A percentile compares a stretch with the other conserved stretches of the same genome.
These are phyloP conservation scores for Zeuzera pyrina DNA, from an alignment of 2,888 invertebrate genomes.

Conservation along the genomic window DNA sequence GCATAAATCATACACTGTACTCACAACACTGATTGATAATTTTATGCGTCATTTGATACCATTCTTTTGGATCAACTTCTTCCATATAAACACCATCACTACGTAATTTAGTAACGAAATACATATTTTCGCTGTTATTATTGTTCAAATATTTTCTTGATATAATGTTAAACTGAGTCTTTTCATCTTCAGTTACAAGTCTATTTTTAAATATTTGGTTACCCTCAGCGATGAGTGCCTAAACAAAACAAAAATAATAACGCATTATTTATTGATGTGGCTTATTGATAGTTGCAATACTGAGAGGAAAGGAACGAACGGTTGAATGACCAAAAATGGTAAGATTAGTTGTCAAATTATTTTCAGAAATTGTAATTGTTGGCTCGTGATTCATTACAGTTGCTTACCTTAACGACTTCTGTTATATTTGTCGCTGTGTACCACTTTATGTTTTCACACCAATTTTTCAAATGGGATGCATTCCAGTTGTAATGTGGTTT, in stretches of 20 bases:
- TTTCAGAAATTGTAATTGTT: no score
- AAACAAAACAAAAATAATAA: slow-evolving; percentile 24
- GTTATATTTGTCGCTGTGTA: slow-evolving; percentile 55
- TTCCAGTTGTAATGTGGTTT: slow-evolving; percentile 81
- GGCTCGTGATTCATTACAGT: no score
- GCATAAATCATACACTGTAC: slow-evolving; percentile 21
- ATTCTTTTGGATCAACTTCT: slow-evolving; percentile 68
- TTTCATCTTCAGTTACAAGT: slow-evolving; percentile 77
- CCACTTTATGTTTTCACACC: slow-evolving; percentile 78
- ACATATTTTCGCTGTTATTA: slow-evolving; percentile 28
- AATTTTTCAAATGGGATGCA: slow-evolving; percentile 81
- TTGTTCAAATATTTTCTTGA: slow-evolving; percentile 58
- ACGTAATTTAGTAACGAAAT: slow-evolving; percentile 36
- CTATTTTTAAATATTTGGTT: slow-evolving; percentile 83
- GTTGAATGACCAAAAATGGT: no score
- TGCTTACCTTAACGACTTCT: slow-evolving; percentile 24
- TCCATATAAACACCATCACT: slow-evolving; percentile 54
- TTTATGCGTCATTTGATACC: slow-evolving; percentile 75
- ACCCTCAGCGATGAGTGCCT: slow-evolving; percentile 85
- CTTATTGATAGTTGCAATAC: no score
- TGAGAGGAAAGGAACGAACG: no score
- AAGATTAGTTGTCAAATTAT: no score
- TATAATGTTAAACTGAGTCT: slow-evolving; percentile 76
- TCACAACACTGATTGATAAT: slow-evolving; percentile 78
- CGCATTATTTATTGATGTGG: no score